Percentiles rank a stretch among this genome's conserved stretches.
These are phyloP conservation scores for Acipenser transmontanus DNA, from an alignment of 2,797 vertebrate genomes.

Conservation along the genomic window DNA sequence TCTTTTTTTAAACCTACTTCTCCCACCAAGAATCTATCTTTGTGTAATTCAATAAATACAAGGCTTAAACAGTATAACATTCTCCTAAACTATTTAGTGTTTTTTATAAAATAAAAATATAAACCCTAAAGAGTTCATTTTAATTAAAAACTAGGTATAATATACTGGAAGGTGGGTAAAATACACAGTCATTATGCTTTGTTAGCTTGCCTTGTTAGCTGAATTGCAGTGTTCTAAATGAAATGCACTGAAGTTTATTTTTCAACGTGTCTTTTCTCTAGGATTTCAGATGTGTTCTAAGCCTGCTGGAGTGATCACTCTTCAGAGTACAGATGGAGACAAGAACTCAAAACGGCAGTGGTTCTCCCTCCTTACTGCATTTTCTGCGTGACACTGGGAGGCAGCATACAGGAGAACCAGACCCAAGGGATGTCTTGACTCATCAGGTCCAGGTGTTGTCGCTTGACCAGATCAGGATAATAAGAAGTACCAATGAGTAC, in stretches of 20 bases:
- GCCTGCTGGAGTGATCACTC: slow-evolving; percentile 76
- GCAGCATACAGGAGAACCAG: slow-evolving; percentile 49
- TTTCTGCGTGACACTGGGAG: slow-evolving; percentile 69
- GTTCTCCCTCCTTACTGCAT: slow-evolving; percentile 60
- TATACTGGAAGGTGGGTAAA: neutral
- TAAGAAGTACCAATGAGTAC: slow-evolving; percentile 84
- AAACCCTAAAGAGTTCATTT: neutral
- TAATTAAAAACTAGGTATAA: neutral
- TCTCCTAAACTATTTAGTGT: neutral
- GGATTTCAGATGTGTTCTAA: slow-evolving; percentile 99
- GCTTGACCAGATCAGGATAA: slow-evolving; percentile 83
- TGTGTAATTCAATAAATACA: too few relatives aligned
- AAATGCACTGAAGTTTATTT: slow-evolving; percentile 34
- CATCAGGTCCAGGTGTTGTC: slow-evolving; percentile 70
- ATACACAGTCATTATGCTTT: neutral
- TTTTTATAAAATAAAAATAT: neutral
- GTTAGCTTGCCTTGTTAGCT: neutral
- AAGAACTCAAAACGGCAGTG: slow-evolving; percentile 79
- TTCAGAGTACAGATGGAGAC: slow-evolving; percentile 86
- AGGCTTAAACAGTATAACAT: neutral
- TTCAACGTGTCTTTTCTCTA: slow-evolving; percentile 53
- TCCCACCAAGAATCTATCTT: too few relatives aligned
- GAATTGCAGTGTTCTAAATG: slow-evolving; percentile 10
- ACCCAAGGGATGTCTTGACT: slow-evolving; percentile 57
- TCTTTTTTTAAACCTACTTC: too few relatives aligned